Base-by-base conservation (phyloP, 2,888 invertebrate species). In the Agriopis leucophaearia region DNA sequence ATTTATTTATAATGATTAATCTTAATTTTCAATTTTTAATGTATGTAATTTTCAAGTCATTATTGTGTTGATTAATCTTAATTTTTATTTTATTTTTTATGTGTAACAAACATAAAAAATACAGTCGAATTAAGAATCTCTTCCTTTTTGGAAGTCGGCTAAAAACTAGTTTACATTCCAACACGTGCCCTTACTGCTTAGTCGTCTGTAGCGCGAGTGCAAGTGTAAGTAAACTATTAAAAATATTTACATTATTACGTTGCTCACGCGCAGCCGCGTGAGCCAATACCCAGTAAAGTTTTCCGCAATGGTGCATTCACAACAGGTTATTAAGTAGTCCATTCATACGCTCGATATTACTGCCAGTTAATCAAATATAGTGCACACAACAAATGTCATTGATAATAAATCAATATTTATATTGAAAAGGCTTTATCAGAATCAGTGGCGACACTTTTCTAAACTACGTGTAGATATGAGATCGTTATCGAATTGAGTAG, bases 171-270 rank as follows among this genome's bases (percentile, higher is more conserved):
- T 5, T 16, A 18, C 10, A 27, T 16, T 48, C 3, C 4, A 36
- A 50, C 64, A 57, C 64, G 36, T 52, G 65, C 58, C 40, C 56
- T 56, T 51, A 62, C 47, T 55, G 64, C 54, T 61, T 52, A 57
- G 35, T 15, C 8, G 55, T 18, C 1, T n/a, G 10, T 8, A 12
- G 1, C n/a, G 6, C 9, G 27, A 59, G 52, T 63, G 63, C 54
- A 63, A 62, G 45, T 56, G 62, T 55, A 54, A 57, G 62, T 55
- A 54, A 57, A 64, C 44, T 68, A 64, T 67, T 66, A 58, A 66
- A 70, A 65, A 70, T 67, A 71, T 70, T 69, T 61, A 67, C 74
- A 70, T 63, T 63, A 67, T 65, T 67, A 69, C 70, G 59, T 51
- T 10, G 36, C 45, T 64, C 66, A 57, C 62, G 62, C 55, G 66